Conservation (phyloP, 2,888 invertebrate genomes). For the Ornithoptera priamus region DNA sequence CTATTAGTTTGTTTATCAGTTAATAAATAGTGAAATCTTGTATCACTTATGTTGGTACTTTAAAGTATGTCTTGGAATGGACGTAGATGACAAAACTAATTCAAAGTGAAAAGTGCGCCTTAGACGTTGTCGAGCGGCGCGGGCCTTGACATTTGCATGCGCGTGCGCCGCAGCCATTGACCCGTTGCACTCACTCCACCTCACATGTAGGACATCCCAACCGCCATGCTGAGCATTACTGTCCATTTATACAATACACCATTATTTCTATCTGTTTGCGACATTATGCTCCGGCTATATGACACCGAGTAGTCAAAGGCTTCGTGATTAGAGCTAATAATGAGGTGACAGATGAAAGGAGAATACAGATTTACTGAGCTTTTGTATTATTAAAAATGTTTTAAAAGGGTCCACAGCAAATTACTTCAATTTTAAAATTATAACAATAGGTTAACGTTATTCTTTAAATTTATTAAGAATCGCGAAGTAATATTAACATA, state of each 20-base stretch:
- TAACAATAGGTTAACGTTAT: no score
- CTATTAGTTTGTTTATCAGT: no score
- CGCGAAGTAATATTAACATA: no score
- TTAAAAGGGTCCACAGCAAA: no score
- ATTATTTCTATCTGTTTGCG: constrained; percentile 61
- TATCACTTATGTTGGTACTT: not conserved
- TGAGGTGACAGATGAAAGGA: constrained; percentile 46
- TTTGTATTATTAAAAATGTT: not conserved
- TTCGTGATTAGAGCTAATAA: constrained; percentile 57
- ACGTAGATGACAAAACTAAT: constrained; percentile 12
- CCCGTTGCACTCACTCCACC: constrained; percentile 52
- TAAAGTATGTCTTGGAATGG: not conserved
- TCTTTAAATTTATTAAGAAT: no score
- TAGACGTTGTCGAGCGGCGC: constrained; percentile 40
- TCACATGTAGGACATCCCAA: constrained; percentile 55
- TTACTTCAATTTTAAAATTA: no score
- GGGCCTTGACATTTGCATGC: constrained; percentile 67
- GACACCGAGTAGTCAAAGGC: constrained; percentile 60
- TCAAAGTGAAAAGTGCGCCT: constrained; percentile 32
- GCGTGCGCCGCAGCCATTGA: constrained; percentile 58
- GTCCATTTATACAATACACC: constrained; percentile 66
- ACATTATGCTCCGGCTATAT: constrained; percentile 60
- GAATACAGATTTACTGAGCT: constrained; percentile 24
- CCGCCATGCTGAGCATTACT: constrained; percentile 50
- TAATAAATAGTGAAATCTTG: not conserved